phyloP scores from a whole-genome alignment of 2,888 invertebrate genomes.

The Thyatira batis region DNA sequence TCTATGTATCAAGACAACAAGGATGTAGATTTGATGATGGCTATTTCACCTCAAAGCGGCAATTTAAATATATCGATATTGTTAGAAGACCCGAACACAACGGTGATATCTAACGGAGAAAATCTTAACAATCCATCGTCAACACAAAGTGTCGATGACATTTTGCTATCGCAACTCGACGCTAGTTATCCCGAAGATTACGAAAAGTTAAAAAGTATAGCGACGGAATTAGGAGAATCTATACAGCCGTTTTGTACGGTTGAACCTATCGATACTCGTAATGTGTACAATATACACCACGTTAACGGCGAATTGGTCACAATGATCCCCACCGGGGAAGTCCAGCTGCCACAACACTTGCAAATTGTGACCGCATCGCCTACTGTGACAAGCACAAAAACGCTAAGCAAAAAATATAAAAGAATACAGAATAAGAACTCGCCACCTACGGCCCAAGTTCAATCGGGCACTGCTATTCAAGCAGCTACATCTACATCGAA shows the following conservation, averaged over 20 bases:
- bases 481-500: conserved; percentile 85
- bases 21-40: conserved; percentile 64
- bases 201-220: conserved; percentile 92
- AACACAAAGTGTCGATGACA: conserved; percentile 86
- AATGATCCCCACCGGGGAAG: conserved; percentile 74
- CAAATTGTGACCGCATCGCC: conserved; percentile 83
- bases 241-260: conserved; percentile 87
- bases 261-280: conserved; percentile 75
- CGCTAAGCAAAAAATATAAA: conserved; percentile 87
- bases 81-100: conserved; percentile 70
- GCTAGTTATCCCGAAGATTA: conserved; percentile 89
- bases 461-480: conserved; percentile 65
- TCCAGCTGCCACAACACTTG: conserved; percentile 74
- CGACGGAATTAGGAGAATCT: conserved; percentile 90
- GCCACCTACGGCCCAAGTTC: conserved; percentile 62
- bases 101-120: conserved; percentile 72
- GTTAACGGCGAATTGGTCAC: conserved; percentile 75
- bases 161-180: conserved; percentile 86
- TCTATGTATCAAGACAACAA: conserved; percentile 80
- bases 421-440: conserved; percentile 81
- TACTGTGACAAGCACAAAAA: conserved; percentile 84
- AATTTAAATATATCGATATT: conserved; percentile 76
- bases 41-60: conserved; percentile 65
- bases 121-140: conserved; percentile 70
- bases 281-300: conserved; percentile 81